phyloP scores from a whole-genome alignment of 2,797 vertebrate species.

The Octomys mimax region DNA sequence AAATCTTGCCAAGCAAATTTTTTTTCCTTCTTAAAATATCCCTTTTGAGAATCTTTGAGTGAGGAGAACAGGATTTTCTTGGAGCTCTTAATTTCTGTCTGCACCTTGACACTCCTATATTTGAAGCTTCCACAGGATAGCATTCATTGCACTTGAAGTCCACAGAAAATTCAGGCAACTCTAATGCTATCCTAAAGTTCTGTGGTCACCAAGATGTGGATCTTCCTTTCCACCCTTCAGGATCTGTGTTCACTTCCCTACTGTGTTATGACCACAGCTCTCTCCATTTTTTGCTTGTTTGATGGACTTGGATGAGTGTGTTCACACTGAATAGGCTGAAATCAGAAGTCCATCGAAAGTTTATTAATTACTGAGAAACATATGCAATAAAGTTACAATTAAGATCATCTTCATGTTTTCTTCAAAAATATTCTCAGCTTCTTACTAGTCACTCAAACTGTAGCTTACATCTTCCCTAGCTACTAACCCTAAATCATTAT shows the following conservation, averaged over 20 bases:
- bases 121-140: background rate
- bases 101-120: background rate
- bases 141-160: background rate
- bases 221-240: background rate
- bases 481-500: background rate
- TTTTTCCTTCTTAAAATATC: background rate
- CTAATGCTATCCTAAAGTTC: background rate
- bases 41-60: background rate
- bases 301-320: background rate
- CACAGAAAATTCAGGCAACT: background rate
- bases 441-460: background rate
- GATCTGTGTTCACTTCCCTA: background rate
- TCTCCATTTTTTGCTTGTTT: background rate
- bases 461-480: background rate
- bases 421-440: slow-evolving; percentile 21
- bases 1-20: background rate
- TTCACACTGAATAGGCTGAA: background rate
- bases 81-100: background rate
- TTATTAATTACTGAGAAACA: slow-evolving; percentile 5
- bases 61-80: background rate
- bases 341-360: background rate
- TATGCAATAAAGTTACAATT: background rate
- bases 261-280: background rate
- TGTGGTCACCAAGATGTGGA: background rate
- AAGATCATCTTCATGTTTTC: background rate